These are phyloP conservation scores for Beroe forskalii DNA, from an alignment of 37 sponge, comb jelly and placozoan genomes.

Conservation along the genomic window DNA sequence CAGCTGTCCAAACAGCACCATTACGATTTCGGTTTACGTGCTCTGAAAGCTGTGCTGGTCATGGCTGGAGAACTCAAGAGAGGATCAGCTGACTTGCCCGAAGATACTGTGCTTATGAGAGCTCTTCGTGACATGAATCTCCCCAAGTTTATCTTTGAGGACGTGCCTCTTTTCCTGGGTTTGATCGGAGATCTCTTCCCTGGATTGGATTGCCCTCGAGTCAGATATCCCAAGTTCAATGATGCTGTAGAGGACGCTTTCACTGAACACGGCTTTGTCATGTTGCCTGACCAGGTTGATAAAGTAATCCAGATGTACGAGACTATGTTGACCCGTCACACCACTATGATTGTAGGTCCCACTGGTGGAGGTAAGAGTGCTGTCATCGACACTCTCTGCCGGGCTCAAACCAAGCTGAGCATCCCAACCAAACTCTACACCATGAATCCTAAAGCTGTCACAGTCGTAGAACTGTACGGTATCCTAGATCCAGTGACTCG, in stretches of 20 bases:
- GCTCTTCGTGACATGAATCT: conserved; percentile 99
- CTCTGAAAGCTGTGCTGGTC: conserved; percentile 98
- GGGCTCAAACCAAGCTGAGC: conserved; percentile 95
- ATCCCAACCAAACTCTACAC: conserved; percentile 86
- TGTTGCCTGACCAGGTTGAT: conserved; percentile 85
- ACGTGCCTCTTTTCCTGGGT: conserved; percentile 97
- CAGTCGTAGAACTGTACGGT: conserved; percentile 97
- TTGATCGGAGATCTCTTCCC: conserved; percentile 98
- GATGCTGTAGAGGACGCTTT: conserved; percentile 93
- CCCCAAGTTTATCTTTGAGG: conserved; percentile 99
- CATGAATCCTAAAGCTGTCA: conserved; percentile 94
- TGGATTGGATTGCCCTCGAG: conserved; percentile 97
- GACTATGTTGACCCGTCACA: conserved; percentile 99
- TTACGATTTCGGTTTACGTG: conserved; percentile 98
- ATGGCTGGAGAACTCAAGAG: conserved; percentile 99
- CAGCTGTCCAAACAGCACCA: conserved; percentile 97
- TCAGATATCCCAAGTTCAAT: conserved; percentile 98
- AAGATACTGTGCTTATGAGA: conserved; percentile 98
- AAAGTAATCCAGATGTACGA: conserved; percentile 92
- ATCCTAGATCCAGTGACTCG: conserved; percentile 96
- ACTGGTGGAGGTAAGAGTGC: conserved; percentile 99
- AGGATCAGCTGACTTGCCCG: conserved; percentile 66
- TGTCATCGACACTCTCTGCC: conserved; percentile 91
- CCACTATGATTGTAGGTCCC: conserved; percentile 96
- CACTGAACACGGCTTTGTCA: conserved; percentile 78